Base-by-base conservation (phyloP, 2,113 vertebrate genomes). In the Balaenoptera acutorostrata region DNA sequence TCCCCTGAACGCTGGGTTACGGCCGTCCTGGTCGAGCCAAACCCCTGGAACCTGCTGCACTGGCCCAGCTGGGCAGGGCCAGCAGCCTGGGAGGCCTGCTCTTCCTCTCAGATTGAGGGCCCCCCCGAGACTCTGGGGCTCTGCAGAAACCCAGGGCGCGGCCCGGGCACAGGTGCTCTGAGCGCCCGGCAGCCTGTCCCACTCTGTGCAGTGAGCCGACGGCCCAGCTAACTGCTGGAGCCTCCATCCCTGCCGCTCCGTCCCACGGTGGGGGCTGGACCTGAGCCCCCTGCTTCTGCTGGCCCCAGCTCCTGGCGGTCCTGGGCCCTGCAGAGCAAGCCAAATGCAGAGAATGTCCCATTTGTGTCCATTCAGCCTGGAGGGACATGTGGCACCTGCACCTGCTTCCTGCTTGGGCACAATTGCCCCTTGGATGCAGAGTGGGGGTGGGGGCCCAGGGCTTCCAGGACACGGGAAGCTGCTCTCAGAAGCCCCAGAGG, bases 321-420 rank as follows among this genome's bases (percentile, higher is more conserved):
- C 15, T 31, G 7, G 55, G 68, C 52, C 86, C 31, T 31, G 90
- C 39, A 68, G 84, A 59, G 41, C 0, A 3, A 44, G 96, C 93
- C 95, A 96, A 72, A 44, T 23, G 23, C 4, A 92, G 61, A 97
- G 80, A 97, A 96, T 90, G 97, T 74, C 78, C 63, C 3, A 5
- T 82, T 94, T 98, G 97, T 98, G 90, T 52, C 75, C 7, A 2
- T n/a, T 31, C 55, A 44, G 72, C 71, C 57, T 13, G 6, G 78
- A 31, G 29, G 64, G 82, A 21, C 96, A 90, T 3, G 82, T 61
- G 92, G 75, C 52, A 14, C 39, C 15, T 0, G 61, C 97, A 96
- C 95, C 92, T 97, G 96, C 89, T 95, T 68, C 92, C 83, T 12
- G 2, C 74, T 61, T 14, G 84, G 81, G 80, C 25, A 97, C 63